These are phyloP conservation scores for Formica aserva DNA, from an alignment of 2,888 invertebrate genomes.

Conservation along the genomic window DNA sequence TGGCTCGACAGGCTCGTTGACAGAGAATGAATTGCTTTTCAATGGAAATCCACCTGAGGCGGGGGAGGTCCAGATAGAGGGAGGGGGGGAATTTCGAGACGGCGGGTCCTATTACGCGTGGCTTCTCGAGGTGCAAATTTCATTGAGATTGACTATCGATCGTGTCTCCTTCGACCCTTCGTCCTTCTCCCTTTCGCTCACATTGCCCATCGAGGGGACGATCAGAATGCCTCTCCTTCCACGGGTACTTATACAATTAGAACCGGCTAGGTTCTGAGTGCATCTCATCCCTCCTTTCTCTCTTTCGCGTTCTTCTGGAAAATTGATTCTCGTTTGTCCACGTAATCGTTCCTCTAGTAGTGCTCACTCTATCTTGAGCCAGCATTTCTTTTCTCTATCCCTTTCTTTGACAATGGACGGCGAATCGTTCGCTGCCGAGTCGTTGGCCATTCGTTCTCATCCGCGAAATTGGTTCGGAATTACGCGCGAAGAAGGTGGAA, in stretches of 20 bases:
- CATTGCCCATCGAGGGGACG: constrained; percentile 22
- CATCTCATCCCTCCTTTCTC: constrained; percentile 29
- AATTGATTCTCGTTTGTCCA: constrained; percentile 63
- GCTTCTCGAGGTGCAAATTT: constrained; percentile 76
- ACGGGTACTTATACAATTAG: constrained; percentile 73
- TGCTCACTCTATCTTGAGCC: not conserved
- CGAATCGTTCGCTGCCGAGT: constrained; percentile 28
- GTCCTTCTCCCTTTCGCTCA: constrained; percentile 12
- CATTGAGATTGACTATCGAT: constrained; percentile 77
- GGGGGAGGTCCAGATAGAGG: constrained; percentile 25
- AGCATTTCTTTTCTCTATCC: not conserved
- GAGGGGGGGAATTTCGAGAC: constrained; percentile 56
- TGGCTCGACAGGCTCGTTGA: constrained; percentile 69
- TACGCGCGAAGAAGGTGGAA: constrained; percentile 44
- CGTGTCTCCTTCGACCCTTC: constrained; percentile 51
- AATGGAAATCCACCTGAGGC: constrained; percentile 69
- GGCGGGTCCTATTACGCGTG: constrained; percentile 70
- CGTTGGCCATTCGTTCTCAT: constrained; percentile 72
- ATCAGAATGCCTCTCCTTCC: constrained; percentile 30
- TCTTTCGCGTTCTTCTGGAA: constrained; percentile 53
- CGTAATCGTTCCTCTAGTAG: not conserved
- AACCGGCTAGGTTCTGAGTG: constrained; percentile 50
- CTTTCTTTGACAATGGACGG: constrained; percentile 17
- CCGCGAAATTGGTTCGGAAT: constrained; percentile 70
- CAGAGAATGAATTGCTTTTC: constrained; percentile 75